Base-by-base conservation (phyloP, 2,797 vertebrate genomes). In the Rousettus madagascariensis region DNA sequence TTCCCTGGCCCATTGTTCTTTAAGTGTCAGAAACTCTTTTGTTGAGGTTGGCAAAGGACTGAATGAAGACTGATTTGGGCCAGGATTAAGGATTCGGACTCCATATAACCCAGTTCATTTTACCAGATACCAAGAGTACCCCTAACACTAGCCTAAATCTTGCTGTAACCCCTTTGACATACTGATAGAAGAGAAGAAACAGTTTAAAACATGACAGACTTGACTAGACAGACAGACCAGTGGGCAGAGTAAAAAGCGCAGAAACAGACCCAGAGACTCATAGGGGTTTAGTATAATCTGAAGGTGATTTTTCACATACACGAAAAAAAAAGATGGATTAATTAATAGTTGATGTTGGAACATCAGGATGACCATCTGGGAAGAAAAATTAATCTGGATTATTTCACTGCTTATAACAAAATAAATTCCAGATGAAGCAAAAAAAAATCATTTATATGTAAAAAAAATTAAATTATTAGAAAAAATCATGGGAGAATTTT, bases 321-420 rank as follows among this genome's bases (percentile, higher is more conserved):
- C 12, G 5, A 24, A 22, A 24, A 38, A 66, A 66, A 72, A 94
- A 78, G 55, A 72, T 28, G 20, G 36, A 91, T 90, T 90, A 95
- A 75, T 26, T n/a, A 68, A 19, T 74, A 82, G 90, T 69, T n/a
- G 15, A 16, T 61, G 5, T 74, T 94, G 26, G 38, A 86, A 74
- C n/a, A 83, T 59, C 74, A 92, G 80, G 8, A 19, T 72, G 71
- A 55, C 30, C 49, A 94, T 59, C 3, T 30, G 33, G 57, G 12
- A 71, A 53, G 74, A 91, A 85, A 78, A 86, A 85, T 53, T 93
- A 90, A 84, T 30, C 74, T 95, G 43, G 30, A 91, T 90, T 96
- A 71, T 49, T 15, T 93, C 90, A 55, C 12, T 57, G 19, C 36
- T 95, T 90, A 84, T 28, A 90, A 43, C 78, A 96, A 94, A 88